These are phyloP conservation scores for Gymnodraco acuticeps DNA, from an alignment of 2,797 vertebrate species.

Conservation along the genomic window DNA sequence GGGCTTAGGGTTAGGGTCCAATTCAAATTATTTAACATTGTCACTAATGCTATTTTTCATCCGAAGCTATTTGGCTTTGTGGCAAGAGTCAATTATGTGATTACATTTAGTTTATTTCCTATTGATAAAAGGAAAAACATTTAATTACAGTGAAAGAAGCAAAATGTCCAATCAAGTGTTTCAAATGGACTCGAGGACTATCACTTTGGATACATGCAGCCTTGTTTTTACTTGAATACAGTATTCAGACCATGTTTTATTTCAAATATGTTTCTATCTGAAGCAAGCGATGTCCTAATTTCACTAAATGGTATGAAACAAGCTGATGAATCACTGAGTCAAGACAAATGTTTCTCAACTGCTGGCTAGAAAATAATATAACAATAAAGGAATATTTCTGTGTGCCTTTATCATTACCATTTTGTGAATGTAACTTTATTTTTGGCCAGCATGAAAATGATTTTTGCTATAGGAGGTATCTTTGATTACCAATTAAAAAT, in stretches of 20 bases:
- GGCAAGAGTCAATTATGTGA: not conserved
- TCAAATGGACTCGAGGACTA: not conserved
- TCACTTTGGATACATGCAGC: not conserved
- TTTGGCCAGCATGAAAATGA: too few species aligned
- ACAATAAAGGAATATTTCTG: not conserved
- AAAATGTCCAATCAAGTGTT: not conserved
- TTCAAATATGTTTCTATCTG: not conserved
- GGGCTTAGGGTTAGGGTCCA: too few species aligned
- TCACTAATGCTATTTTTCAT: not conserved
- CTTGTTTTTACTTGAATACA: too few species aligned
- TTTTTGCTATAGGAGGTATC: not conserved
- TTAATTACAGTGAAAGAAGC: too few species aligned
- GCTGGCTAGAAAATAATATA: not conserved
- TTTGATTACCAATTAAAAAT: not conserved
- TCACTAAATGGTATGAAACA: constrained; percentile 10
- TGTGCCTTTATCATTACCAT: not conserved
- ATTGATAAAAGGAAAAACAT: too few species aligned
- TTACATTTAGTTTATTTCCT: not conserved
- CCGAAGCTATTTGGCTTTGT: not conserved
- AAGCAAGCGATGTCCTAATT: constrained; percentile 24
- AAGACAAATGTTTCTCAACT: constrained; percentile 7
- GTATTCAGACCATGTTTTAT: not conserved
- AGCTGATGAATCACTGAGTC: constrained; percentile 19
- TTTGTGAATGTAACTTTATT: not conserved
- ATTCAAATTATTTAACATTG: not conserved